phyloP scores from a whole-genome alignment of 2,113 vertebrate genomes.

The Oceanites oceanicus region DNA sequence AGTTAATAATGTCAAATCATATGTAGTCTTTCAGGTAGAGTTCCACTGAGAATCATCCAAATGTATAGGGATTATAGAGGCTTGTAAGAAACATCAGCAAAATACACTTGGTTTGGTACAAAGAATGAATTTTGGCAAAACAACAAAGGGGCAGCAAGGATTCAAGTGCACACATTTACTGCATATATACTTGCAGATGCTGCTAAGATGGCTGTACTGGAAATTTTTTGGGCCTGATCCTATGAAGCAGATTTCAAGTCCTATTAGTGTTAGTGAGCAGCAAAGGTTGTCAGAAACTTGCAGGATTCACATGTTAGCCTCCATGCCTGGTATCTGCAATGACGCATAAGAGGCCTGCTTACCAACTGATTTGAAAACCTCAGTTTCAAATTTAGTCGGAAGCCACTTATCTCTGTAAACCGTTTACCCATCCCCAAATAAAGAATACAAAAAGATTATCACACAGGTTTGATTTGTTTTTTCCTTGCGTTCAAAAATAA shows the following conservation, averaged over 20 bases:
- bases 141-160: neutral
- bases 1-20: fast-evolving
- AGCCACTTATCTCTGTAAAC: neutral
- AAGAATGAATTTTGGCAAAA: neutral
- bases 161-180: neutral
- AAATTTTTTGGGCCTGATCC: neutral
- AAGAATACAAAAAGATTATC: neutral
- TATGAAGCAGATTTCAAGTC: neutral
- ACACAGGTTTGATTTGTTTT: neutral
- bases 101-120: neutral
- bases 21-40: neutral
- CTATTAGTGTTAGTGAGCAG: neutral
- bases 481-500: neutral
- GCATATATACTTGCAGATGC: neutral
- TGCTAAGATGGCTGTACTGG: neutral
- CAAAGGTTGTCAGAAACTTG: neutral
- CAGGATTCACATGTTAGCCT: neutral
- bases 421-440: neutral
- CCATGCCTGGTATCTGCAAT: neutral
- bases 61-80: neutral
- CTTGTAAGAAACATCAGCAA: neutral
- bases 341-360: fast-evolving
- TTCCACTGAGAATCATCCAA: neutral
- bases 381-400: neutral
- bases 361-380: neutral